Base-by-base conservation (phyloP, 2,888 invertebrate genomes). In the Pelosia muscerda region DNA sequence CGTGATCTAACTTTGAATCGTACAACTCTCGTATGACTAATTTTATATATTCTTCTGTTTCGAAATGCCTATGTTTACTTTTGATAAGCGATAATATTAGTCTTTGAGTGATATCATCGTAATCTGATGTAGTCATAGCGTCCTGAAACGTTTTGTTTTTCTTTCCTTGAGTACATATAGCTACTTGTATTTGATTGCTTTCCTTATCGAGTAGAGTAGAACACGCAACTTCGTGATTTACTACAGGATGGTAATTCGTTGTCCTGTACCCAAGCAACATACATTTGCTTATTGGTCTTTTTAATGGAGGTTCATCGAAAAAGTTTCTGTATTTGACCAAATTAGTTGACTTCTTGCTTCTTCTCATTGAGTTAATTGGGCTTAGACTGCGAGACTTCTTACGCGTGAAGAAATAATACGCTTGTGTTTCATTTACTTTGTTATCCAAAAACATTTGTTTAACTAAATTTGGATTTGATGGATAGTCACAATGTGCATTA, bases 331-430 rank as follows among this genome's bases (percentile, higher is more conserved):
- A 94, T 76, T 90, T 93, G 0, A 91, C 86, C 53, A 94, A 71
- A 74, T 94, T 93, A 0, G 93, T 94, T 0, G 88, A 93, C 68
- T 94, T 94, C 34, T 78, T 90, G 68, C 93, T 93, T 62, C 78
- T 87, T 59, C 77, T 89, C 86, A 94, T 89, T 2, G 57, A 25
- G 0, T 84, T 82, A 23, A 75, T 8, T 28, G 58, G 28, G 58
- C 0, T 62, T 2, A 3, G 1, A 31, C 54, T 19, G 68, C 9
- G 63, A 25, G 62, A 65, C 68, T 81, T 87, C 65, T 81, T 88
- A 26, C 77, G 84, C 0, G 83, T 71, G 69, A 90, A 87, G 68
- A 91, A 88, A 71, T 82, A 90, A 66, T 84, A 87, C 0, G 88
- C 77, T 0, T 86, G 74, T 2, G 85, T 81, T 0, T 84, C 77